Percentiles rank a stretch among this genome's conserved stretches.
These are phyloP conservation scores for Archaeoteleia sp. DNA, from an alignment of 2,888 invertebrate genomes.

Conservation along the genomic window DNA sequence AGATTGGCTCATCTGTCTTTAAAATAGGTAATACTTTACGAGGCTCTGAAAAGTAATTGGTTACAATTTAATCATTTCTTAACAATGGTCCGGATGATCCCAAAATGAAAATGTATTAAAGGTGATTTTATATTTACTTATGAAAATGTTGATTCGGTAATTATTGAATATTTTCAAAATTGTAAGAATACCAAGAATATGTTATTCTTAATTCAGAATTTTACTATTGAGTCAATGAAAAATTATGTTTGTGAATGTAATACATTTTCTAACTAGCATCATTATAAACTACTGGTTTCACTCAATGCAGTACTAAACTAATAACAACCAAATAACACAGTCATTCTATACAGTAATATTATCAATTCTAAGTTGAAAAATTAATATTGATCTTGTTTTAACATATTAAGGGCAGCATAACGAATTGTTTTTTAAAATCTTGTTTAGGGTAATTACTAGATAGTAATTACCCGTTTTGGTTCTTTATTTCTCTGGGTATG, in stretches of 20 bases:
- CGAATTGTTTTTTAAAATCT: too few relatives aligned
- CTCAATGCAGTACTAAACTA: conserved; percentile 11
- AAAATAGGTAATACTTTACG: conserved; percentile 91
- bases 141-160: neutral
- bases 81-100: neutral
- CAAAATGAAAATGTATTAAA: conserved; percentile 18
- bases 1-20: conserved; percentile 95
- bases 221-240: too few relatives aligned
- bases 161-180: neutral
- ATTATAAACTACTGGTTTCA: neutral
- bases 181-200: neutral
- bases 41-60: conserved; percentile 82
- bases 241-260: neutral
- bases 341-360: neutral
- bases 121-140: neutral
- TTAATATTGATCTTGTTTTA: too few relatives aligned
- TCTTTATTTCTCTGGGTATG: too few relatives aligned
- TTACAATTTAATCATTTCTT: conserved; percentile 18
- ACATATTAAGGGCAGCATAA: too few relatives aligned
- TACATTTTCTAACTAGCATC: conserved; percentile 23
- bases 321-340: conserved; percentile 18
- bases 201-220: neutral
- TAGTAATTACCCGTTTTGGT: too few relatives aligned
- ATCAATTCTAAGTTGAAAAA: neutral
- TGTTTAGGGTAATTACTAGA: too few relatives aligned